Evolutionary conservation across 1,140 invertebrate genomes (phyloP), one percentile per base, ranked within the genome.

Genomic region (Anagrus nilaparvatae): DNA sequence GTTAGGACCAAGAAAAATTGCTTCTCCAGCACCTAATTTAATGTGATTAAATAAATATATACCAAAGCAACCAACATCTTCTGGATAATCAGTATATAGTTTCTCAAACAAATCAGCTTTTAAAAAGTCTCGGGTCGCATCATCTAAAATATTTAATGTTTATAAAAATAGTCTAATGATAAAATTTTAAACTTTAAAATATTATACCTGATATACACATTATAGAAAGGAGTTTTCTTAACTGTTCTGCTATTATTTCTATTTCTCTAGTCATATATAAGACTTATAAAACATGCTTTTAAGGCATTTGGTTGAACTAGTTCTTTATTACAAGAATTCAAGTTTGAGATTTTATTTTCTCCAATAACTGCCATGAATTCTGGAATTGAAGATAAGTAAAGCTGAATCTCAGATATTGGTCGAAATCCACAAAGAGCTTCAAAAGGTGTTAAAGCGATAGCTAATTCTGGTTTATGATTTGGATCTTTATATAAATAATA

Each of bases 381-480:
- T 23, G 80, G 78, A 33, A 87, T 61, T 37, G 70, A 63, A 67
- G 78, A 64, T 1, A 94, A 55, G 68, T 79, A 85, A 9, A 70
- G 56, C 48, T 77, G 72, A 18, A 99, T 93, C 71, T 98, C 81
- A 14, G 65, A 52, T 8, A 84, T 63, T 25, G 84, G 83, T 49
- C 93, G 73, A 62, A 99, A 99, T 5, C 94, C 96, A 74, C 92
- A 97, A 3, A 99, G 67, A 5, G 88, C 92, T 63, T 93, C 77
- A 71, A 99, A 99, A 18, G 78, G 74, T 34, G 93, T 96, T 5
- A 99, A 55, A 4, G 96, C 95, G 56, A 98, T 87, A 0, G 93
- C 88, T 62, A 99, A 75, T 70, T 99, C 97, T 8, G 97, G 97
- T 64, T 99, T 99, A 55, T 99, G 95, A 72, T 99, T 99, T 10